phyloP scores from a whole-genome alignment of 1,140 invertebrate species.

The Vanessa atalanta region DNA sequence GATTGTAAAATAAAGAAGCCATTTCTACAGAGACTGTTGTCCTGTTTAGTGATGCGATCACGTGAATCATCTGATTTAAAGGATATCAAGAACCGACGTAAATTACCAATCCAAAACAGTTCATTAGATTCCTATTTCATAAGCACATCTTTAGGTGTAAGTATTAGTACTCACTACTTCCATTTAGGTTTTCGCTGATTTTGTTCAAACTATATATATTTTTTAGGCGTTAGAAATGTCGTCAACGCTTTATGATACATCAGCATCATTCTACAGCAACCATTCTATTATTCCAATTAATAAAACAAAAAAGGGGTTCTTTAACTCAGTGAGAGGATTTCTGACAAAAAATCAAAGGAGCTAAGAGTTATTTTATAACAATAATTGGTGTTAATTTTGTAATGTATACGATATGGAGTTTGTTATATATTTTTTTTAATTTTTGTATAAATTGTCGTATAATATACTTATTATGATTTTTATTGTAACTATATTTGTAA shows the following conservation, averaged over 20 bases:
- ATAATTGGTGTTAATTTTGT: background rate
- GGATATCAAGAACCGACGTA: constrained; percentile 22
- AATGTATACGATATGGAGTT: background rate
- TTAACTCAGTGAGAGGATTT: constrained; percentile 61
- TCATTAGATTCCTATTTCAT: constrained; percentile 67
- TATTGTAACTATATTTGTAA: too few relatives aligned
- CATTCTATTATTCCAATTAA: constrained; percentile 54
- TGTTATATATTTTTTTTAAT: background rate
- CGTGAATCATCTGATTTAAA: constrained; percentile 45
- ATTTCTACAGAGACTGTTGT: constrained; percentile 59
- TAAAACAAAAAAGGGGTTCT: constrained; percentile 60
- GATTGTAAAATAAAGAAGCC: constrained; percentile 54
- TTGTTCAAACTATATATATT: background rate
- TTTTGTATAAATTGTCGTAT: background rate
- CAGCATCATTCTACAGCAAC: constrained; percentile 66
- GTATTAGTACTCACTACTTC: constrained; percentile 26
- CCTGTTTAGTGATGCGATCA: constrained; percentile 60
- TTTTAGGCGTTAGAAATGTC: constrained; percentile 64
- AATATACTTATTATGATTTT: background rate
- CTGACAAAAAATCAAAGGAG: constrained; percentile 48
- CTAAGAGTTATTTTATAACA: constrained; percentile 10
- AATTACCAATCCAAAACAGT: constrained; percentile 42
- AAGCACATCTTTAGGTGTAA: constrained; percentile 65
- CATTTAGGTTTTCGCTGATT: too few relatives aligned
- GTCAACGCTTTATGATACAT: constrained; percentile 67